phyloP scores from a whole-genome alignment of 2,113 vertebrate genomes.

The Coptodon bakossiorum region DNA sequence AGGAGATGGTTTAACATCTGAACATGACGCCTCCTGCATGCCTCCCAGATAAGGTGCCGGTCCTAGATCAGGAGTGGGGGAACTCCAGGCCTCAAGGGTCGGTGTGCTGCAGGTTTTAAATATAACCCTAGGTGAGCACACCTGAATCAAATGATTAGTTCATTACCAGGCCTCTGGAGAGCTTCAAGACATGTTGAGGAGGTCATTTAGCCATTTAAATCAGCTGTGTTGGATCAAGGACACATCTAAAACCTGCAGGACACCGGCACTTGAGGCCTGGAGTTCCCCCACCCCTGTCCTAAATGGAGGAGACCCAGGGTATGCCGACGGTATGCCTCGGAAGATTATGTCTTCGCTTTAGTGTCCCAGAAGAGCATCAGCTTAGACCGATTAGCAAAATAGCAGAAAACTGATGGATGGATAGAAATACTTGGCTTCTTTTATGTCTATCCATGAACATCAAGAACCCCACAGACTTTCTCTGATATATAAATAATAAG shows the following conservation, averaged over 20 bases:
- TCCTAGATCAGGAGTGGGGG: neutral
- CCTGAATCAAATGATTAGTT: neutral
- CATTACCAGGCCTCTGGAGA: neutral
- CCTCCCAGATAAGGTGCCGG: neutral
- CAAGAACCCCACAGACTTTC: neutral
- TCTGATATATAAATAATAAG: neutral
- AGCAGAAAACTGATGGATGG: neutral
- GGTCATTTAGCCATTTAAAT: neutral
- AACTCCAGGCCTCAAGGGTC: fast-evolving
- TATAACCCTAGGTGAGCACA: neutral
- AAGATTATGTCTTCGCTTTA: neutral
- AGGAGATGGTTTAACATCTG: neutral
- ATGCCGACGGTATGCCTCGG: neutral
- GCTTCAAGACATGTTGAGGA: neutral
- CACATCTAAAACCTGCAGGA: neutral
- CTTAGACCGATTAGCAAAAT: neutral
- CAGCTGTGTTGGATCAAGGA: neutral
- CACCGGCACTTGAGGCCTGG: fast-evolving
- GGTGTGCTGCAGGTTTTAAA: neutral
- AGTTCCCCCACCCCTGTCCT: neutral
- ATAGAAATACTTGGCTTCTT: neutral
- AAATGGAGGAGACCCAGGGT: neutral
- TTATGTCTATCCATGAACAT: neutral
- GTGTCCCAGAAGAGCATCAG: neutral
- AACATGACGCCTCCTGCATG: neutral